A percentile compares a stretch with the other conserved stretches of the same genome.
Conservation (phyloP, 2,113 vertebrate species). For the Psilopsiagon aymara region DNA sequence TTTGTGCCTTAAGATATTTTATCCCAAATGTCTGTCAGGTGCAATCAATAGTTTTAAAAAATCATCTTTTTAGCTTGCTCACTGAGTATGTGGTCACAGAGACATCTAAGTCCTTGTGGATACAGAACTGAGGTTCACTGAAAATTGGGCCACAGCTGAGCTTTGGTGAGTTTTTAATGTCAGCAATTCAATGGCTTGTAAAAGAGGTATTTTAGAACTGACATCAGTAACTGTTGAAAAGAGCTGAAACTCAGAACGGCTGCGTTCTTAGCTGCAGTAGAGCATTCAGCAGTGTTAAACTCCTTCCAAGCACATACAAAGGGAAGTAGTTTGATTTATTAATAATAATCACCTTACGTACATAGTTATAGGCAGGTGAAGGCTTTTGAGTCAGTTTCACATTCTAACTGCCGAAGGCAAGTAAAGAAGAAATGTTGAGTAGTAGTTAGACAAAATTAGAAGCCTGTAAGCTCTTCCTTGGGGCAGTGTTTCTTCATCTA, state of each 20-base stretch:
- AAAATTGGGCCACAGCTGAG: slow-evolving; percentile 30
- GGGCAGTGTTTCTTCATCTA: background rate
- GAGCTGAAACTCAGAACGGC: background rate
- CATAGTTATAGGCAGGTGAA: background rate
- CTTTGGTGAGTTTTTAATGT: slow-evolving; percentile 41
- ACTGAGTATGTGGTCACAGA: background rate
- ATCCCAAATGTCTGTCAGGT: background rate
- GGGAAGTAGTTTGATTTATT: slow-evolving; percentile 3
- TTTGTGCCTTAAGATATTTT: background rate
- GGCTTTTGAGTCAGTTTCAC: background rate
- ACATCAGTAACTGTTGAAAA: background rate
- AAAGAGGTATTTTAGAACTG: slow-evolving; percentile 39
- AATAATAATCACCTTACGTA: background rate
- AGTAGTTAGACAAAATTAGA: background rate
- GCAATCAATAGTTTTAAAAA: background rate
- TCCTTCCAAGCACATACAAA: background rate
- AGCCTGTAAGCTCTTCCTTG: background rate
- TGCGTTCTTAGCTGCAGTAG: background rate
- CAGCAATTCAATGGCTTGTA: slow-evolving; percentile 55
- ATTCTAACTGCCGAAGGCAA: background rate
- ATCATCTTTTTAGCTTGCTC: background rate
- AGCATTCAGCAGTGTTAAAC: background rate
- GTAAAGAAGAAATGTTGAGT: background rate
- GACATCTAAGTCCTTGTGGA: slow-evolving; percentile 4
- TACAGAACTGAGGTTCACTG: slow-evolving; percentile 31